phyloP scores from a whole-genome alignment of 2,888 invertebrate species.

The Heliconius ethilla region DNA sequence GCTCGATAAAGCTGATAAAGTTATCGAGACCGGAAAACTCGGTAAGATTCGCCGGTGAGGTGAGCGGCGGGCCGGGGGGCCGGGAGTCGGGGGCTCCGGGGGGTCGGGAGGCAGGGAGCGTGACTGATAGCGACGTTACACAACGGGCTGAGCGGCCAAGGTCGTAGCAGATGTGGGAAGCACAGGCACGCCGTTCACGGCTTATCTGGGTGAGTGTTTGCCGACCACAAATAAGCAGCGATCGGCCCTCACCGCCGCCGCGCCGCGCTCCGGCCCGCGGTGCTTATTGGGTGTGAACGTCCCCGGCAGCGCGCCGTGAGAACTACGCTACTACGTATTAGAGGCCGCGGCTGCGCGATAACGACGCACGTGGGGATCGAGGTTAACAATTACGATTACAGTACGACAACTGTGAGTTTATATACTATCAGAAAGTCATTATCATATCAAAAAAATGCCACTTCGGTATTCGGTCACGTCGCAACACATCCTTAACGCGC shows the following conservation, averaged over 20 bases:
- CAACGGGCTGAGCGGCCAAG: conserved; percentile 76
- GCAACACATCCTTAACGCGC: conserved; percentile 21
- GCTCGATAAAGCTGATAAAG: conserved; percentile 59
- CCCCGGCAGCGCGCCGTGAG: conserved; percentile 70
- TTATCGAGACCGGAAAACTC: conserved; percentile 77
- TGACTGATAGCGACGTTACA: conserved; percentile 79
- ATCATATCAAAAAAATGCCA: conserved; percentile 19
- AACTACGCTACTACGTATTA: conserved; percentile 65
- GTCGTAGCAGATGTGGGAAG: conserved; percentile 80
- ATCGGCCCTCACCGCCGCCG: conserved; percentile 51
- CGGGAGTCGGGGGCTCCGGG: conserved; percentile 43
- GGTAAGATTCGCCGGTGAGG: conserved; percentile 67
- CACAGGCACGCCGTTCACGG: conserved; percentile 73
- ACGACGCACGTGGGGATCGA: conserved; percentile 68
- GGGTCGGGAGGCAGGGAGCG: conserved; percentile 58
- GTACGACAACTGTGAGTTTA: conserved; percentile 49
- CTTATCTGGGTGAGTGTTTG: conserved; percentile 76
- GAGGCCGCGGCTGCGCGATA: conserved; percentile 61
- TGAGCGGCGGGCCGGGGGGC: conserved; percentile 49
- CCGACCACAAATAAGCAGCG: conserved; percentile 73
- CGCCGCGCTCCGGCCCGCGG: conserved; percentile 53
- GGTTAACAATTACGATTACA: conserved; percentile 51
- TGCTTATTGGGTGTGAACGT: conserved; percentile 73
- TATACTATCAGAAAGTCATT: conserved; percentile 18
- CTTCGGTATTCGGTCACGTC: conserved; percentile 21